Evolutionary conservation across 1,140 invertebrate species (phyloP).

Genomic region (Atopsyche davidsoni): DNA sequence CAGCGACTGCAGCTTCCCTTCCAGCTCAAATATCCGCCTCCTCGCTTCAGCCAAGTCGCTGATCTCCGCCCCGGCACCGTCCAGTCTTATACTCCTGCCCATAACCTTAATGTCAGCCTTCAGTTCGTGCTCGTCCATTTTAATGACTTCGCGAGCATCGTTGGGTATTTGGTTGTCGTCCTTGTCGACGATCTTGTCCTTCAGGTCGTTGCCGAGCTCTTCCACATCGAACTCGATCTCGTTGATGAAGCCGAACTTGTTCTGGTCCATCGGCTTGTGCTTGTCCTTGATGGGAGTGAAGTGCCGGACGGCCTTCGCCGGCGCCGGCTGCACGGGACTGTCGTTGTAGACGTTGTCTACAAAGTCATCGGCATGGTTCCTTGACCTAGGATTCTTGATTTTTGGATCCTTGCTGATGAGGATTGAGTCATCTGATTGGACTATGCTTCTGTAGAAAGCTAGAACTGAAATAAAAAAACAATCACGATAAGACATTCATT

Average conservation of each 20-base stretch:
- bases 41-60: conserved; percentile 55
- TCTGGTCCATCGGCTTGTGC: conserved; percentile 9
- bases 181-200: conserved; percentile 24
- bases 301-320: conserved; percentile 5
- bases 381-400: conserved; percentile 10
- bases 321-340: background rate
- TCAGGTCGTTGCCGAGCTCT: conserved; percentile 8
- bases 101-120: conserved; percentile 3
- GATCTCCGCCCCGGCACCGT: conserved; percentile 38
- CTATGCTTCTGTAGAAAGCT: conserved; percentile 24
- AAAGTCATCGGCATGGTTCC: conserved; percentile 23
- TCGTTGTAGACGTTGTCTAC: conserved; percentile 22
- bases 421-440: conserved; percentile 18
- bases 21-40: conserved; percentile 58
- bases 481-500: background rate
- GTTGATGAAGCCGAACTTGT: conserved; percentile 26
- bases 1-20: conserved; percentile 63
- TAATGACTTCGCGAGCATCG: conserved; percentile 25
- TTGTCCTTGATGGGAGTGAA: conserved; percentile 16
- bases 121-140: conserved; percentile 15
- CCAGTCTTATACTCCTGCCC: too few relatives aligned
- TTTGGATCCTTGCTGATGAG: conserved; percentile 14
- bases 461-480: conserved; percentile 21
- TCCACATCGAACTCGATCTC: conserved; percentile 26
- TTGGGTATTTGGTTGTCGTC: conserved; percentile 24